Percentiles rank a stretch among this genome's conserved stretches.
phyloP scores from a whole-genome alignment of 1,140 invertebrate genomes.

The Augochlora pura region DNA sequence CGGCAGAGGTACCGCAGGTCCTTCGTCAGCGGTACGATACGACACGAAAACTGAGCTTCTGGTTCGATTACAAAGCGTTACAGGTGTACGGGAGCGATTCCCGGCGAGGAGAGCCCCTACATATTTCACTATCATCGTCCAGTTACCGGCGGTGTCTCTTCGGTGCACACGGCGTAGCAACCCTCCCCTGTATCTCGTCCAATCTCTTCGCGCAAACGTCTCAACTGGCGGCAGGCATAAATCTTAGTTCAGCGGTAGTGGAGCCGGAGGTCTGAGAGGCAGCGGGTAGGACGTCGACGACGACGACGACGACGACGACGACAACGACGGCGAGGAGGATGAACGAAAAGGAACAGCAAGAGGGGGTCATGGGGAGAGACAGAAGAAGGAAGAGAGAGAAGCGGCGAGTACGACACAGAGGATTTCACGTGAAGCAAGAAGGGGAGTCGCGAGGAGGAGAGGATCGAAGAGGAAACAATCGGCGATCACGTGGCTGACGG shows the following conservation, averaged over 20 bases:
- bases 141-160: slow-evolving; percentile 44
- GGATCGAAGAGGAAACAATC: slow-evolving; percentile 74
- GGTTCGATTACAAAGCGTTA: slow-evolving; percentile 49
- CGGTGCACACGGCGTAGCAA: slow-evolving; percentile 41
- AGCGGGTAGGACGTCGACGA: slow-evolving; percentile 31
- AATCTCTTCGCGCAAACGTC: slow-evolving; percentile 79
- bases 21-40: slow-evolving; percentile 12
- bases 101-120: slow-evolving; percentile 15
- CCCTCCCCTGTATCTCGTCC: slow-evolving; percentile 72
- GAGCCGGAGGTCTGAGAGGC: slow-evolving; percentile 29
- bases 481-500: slow-evolving; percentile 74
- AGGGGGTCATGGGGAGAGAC: neutral
- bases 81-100: slow-evolving; percentile 45
- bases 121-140: slow-evolving; percentile 63
- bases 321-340: neutral
- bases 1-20: neutral
- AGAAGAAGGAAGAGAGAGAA: neutral
- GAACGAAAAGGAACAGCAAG: slow-evolving; percentile 12
- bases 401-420: slow-evolving; percentile 4
- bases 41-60: slow-evolving; percentile 13
- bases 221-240: slow-evolving; percentile 78
- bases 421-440: slow-evolving; percentile 32
- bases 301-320: slow-evolving; percentile 26
- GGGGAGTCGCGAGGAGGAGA: slow-evolving; percentile 28
- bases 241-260: slow-evolving; percentile 67